Percentiles rank a stretch among this genome's conserved stretches.
Conservation (phyloP, 2,888 invertebrate species). For the Microchrysa polita region DNA sequence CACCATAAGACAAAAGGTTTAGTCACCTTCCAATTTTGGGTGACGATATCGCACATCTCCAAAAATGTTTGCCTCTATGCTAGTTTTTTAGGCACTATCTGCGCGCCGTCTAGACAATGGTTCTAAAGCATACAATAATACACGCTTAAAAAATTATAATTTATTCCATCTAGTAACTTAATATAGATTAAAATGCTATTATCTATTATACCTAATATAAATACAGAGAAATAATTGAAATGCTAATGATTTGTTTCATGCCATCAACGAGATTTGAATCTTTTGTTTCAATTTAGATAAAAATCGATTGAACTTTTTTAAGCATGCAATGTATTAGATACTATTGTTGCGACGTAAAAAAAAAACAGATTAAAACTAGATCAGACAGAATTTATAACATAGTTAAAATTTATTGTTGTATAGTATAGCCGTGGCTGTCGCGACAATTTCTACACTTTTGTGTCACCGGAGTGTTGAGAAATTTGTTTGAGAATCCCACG, state of each 20-base stretch:
- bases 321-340: not conserved
- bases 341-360: not conserved
- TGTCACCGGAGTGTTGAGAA: not conserved
- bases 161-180: not conserved
- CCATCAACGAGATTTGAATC: not conserved
- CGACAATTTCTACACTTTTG: not conserved
- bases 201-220: not conserved
- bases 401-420: no score
- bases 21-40: slow-evolving; percentile 15
- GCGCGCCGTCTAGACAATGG: not conserved
- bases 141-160: not conserved
- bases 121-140: not conserved
- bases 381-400: not conserved
- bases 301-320: not conserved
- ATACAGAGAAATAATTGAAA: not conserved
- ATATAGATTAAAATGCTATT: not conserved
- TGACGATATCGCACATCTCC: not conserved
- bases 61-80: not conserved
- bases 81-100: not conserved
- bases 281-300: slow-evolving; percentile 4
- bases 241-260: not conserved
- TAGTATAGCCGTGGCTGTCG: no score
- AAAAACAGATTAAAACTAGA: not conserved
- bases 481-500: slow-evolving; percentile 5
- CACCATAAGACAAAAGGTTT: slow-evolving; percentile 34